Percentiles rank a stretch among this genome's conserved stretches.
Evolutionary conservation across 2,888 invertebrate genomes (phyloP).

Genomic region (Malacosoma neustria): DNA sequence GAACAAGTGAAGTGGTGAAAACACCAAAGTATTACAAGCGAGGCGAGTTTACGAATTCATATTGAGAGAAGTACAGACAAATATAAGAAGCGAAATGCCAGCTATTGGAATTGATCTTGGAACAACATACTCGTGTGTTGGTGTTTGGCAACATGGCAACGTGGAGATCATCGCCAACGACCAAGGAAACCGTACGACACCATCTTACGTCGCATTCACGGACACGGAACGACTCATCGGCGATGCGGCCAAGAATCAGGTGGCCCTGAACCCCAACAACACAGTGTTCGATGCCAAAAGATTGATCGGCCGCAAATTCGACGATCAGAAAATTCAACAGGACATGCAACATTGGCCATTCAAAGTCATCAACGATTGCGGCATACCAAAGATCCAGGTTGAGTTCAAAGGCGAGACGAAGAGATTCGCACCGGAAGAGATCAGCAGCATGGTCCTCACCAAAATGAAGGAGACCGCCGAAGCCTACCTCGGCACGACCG

Average conservation of each 20-base stretch:
- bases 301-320: conserved; percentile 85
- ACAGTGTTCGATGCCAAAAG: conserved; percentile 84
- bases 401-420: conserved; percentile 79
- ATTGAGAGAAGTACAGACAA: conserved; percentile 2
- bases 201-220: conserved; percentile 91
- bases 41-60: conserved; percentile 5
- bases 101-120: conserved; percentile 80
- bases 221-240: conserved; percentile 89
- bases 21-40: conserved; percentile 16
- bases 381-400: conserved; percentile 81
- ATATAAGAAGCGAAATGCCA: conserved; percentile 34
- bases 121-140: conserved; percentile 91
- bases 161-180: conserved; percentile 92
- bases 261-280: conserved; percentile 83
- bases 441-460: conserved; percentile 79
- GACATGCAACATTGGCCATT: conserved; percentile 93
- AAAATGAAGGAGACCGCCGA: conserved; percentile 80
- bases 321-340: conserved; percentile 82
- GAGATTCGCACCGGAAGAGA: conserved; percentile 80
- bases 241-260: conserved; percentile 91
- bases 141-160: conserved; percentile 88
- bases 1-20: conserved; percentile 25
- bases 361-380: conserved; percentile 77
- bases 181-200: conserved; percentile 91
- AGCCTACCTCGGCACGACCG: conserved; percentile 78